These are phyloP conservation scores for Temnothorax nylanderi DNA, from an alignment of 1,140 invertebrate species.

Conservation along the genomic window DNA sequence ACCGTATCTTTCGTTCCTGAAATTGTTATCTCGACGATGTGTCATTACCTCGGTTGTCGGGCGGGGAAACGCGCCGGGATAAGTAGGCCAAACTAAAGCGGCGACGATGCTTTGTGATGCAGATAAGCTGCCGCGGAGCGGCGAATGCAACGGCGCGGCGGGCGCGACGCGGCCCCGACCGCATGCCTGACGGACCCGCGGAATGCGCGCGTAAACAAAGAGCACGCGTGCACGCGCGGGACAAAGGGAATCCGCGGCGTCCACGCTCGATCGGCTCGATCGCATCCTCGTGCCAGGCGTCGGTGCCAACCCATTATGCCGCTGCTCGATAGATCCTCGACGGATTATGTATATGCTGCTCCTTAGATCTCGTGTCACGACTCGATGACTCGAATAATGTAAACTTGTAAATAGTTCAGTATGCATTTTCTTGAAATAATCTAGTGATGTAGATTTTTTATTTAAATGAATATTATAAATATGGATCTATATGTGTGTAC, in stretches of 20 bases:
- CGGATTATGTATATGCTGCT: neutral
- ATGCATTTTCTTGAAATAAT: neutral
- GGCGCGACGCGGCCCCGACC: neutral
- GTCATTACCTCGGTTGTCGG: constrained; percentile 22
- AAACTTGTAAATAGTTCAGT: neutral
- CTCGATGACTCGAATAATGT: neutral
- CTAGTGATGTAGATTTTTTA: neutral
- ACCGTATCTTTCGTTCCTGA: neutral
- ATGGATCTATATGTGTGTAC: too few species aligned
- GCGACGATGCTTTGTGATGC: constrained; percentile 74
- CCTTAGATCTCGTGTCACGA: neutral
- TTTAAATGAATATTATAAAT: neutral
- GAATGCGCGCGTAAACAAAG: constrained; percentile 77
- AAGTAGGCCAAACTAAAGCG: constrained; percentile 76
- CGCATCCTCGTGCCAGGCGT: constrained; percentile 34
- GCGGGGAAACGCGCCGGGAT: constrained; percentile 49
- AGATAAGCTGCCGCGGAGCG: constrained; percentile 66
- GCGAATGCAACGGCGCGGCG: constrained; percentile 44
- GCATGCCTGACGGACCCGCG: constrained; percentile 36
- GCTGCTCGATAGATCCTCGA: neutral
- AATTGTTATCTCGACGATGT: constrained; percentile 48
- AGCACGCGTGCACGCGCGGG: constrained; percentile 53
- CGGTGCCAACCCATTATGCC: constrained; percentile 21
- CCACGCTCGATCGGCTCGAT: constrained; percentile 68
- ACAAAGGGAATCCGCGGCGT: constrained; percentile 69